Percentiles rank a stretch among this genome's conserved stretches.
Evolutionary conservation across 2,797 vertebrate species (phyloP).

Genomic region (Leptatherina wallacei): DNA sequence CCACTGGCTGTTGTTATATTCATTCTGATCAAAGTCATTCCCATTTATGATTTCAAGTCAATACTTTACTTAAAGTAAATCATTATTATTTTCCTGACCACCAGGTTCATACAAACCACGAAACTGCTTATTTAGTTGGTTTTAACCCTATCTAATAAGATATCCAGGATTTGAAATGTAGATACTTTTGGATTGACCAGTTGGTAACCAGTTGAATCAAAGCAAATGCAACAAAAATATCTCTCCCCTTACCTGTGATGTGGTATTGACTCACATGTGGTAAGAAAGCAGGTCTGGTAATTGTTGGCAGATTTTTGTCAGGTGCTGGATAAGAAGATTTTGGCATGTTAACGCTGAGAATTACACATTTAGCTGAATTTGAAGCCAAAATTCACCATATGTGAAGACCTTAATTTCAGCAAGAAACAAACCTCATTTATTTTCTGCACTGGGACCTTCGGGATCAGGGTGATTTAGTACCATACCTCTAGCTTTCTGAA

Average conservation of each 20-base stretch:
- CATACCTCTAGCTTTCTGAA: background rate
- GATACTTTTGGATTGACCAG: background rate
- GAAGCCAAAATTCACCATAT: background rate
- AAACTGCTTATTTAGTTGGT: background rate
- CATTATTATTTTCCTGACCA: background rate
- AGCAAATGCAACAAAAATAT: background rate
- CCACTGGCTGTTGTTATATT: background rate
- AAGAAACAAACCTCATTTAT: background rate
- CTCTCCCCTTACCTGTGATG: background rate
- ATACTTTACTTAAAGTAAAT: background rate
- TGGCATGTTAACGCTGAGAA: background rate
- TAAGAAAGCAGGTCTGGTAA: background rate
- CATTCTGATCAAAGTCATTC: background rate
- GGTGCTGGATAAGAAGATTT: background rate
- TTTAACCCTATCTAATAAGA: background rate
- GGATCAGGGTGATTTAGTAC: too few species aligned
- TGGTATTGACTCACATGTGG: background rate
- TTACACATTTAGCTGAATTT: background rate
- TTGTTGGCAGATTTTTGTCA: constrained; percentile 1
- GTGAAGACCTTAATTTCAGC: background rate
- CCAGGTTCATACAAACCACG: background rate
- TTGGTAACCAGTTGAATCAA: background rate
- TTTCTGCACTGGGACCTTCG: background rate
- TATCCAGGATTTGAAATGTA: background rate
- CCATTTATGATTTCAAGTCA: background rate